Evolutionary conservation across 1,140 invertebrate species (phyloP).

Genomic region (Achatina immaculata): DNA sequence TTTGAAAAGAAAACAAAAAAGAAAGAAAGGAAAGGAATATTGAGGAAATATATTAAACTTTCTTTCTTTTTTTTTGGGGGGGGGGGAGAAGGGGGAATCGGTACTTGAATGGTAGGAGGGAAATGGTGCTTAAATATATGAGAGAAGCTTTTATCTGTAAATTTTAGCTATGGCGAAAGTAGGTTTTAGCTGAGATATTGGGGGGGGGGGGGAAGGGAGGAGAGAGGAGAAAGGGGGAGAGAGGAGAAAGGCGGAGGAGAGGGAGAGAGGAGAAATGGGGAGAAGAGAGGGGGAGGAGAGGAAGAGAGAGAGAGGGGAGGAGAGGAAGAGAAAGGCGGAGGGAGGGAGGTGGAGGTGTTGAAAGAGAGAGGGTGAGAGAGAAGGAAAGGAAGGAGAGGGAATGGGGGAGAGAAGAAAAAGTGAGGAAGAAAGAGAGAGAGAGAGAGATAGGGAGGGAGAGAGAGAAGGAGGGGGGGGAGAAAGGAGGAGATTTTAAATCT

Average conservation of each 20-base stretch:
- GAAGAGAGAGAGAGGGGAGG: background rate
- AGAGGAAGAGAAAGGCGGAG: background rate
- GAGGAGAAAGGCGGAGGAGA: background rate
- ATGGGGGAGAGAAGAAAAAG: background rate
- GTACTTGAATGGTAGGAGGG: too few species aligned
- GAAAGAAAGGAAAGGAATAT: too few species aligned
- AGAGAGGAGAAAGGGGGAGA: too few species aligned
- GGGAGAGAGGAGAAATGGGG: background rate
- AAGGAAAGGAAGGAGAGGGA: background rate
- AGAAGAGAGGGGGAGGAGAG: background rate
- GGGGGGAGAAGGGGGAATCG: too few species aligned
- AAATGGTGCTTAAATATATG: too few species aligned
- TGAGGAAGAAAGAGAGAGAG: background rate
- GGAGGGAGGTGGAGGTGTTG: background rate
- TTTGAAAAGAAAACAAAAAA: too few species aligned
- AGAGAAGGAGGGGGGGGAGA: background rate
- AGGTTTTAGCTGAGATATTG: too few species aligned
- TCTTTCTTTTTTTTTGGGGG: too few species aligned
- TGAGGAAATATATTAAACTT: too few species aligned
- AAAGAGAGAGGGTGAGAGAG: background rate
- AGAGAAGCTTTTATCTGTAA: too few species aligned
- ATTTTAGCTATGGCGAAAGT: too few species aligned
- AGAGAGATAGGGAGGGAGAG: background rate
- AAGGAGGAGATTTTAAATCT: background rate
- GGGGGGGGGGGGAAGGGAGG: too few species aligned